Evolutionary conservation across 37 sponge, comb jelly and placozoan species (phyloP).

Genomic region (Bolinopsis microptera): DNA sequence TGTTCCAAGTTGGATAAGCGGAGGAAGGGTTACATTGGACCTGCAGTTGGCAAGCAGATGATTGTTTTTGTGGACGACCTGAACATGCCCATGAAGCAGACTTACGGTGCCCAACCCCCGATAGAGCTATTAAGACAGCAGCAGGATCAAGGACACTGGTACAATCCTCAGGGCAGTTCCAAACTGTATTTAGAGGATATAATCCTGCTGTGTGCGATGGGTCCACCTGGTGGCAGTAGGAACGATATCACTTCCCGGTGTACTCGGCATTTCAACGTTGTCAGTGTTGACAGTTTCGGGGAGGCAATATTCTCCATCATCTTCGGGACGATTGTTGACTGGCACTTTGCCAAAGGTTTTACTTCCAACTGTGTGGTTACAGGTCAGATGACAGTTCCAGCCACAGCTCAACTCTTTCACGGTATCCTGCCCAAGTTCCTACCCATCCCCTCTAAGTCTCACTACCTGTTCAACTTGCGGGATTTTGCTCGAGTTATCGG

Average conservation of each 20-base stretch:
- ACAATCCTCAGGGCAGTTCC: constrained; percentile 19
- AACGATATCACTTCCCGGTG: constrained; percentile 18
- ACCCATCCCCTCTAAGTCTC: constrained; percentile 97
- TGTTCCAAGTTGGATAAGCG: constrained; percentile 35
- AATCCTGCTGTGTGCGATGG: constrained; percentile 42
- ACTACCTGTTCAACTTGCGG: constrained; percentile 96
- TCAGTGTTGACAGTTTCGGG: constrained; percentile 58
- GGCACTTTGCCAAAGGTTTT: constrained; percentile 65
- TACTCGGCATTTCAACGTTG: constrained; percentile 59
- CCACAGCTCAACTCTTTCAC: constrained; percentile 90
- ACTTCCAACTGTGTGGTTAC: background rate
- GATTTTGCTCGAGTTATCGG: constrained; percentile 93
- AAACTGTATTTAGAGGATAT: constrained; percentile 43
- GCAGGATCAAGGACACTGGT: constrained; percentile 66
- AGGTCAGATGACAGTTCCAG: constrained; percentile 83
- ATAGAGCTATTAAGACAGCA: constrained; percentile 62
- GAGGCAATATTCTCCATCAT: constrained; percentile 39
- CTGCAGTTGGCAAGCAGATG: constrained; percentile 24
- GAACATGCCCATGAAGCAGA: constrained; percentile 67
- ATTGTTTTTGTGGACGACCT: constrained; percentile 65
- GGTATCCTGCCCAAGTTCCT: constrained; percentile 84
- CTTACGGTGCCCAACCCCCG: constrained; percentile 66
- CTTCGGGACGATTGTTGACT: constrained; percentile 55
- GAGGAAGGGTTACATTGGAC: constrained; percentile 48
- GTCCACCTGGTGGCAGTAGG: constrained; percentile 66